Conservation (phyloP, 2,888 invertebrate genomes). For the Furcula furcula region DNA sequence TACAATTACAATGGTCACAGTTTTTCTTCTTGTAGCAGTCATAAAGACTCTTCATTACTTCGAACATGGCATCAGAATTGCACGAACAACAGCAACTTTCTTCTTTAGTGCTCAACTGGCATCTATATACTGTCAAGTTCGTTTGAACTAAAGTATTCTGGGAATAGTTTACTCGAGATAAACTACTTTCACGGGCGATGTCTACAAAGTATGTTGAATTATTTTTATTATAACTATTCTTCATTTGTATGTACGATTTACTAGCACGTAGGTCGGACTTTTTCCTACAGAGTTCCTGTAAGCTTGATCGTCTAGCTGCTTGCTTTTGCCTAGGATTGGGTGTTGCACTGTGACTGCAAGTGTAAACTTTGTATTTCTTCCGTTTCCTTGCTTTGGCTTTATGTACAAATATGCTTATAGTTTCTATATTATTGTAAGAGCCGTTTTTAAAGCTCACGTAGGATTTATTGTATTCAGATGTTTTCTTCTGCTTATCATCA, state of each 20-base stretch:
- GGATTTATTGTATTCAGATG: not conserved
- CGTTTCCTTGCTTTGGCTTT: not conserved
- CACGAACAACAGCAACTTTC: conserved; percentile 56
- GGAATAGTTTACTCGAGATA: not conserved
- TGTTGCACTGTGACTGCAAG: not conserved
- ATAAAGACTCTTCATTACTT: conserved; percentile 61
- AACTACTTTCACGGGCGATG: not conserved
- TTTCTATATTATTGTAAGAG: not conserved
- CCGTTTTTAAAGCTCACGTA: not conserved
- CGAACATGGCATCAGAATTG: conserved; percentile 62
- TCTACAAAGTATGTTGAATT: not conserved
- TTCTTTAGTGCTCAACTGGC: conserved; percentile 43
- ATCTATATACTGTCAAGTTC: conserved; percentile 36
- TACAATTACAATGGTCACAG: conserved; percentile 53
- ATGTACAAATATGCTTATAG: not conserved
- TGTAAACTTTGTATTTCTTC: not conserved
- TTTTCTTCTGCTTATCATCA: not conserved
- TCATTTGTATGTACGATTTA: not conserved
- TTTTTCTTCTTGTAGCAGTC: conserved; percentile 61
- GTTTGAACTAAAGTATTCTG: conserved; percentile 15
- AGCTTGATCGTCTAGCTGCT: not conserved
- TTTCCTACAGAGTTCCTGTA: not conserved
- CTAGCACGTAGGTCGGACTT: not conserved
- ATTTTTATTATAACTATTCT: not conserved
- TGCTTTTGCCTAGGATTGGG: not conserved